phyloP scores from a whole-genome alignment of 1,140 invertebrate genomes.

The Bombus confusus region DNA sequence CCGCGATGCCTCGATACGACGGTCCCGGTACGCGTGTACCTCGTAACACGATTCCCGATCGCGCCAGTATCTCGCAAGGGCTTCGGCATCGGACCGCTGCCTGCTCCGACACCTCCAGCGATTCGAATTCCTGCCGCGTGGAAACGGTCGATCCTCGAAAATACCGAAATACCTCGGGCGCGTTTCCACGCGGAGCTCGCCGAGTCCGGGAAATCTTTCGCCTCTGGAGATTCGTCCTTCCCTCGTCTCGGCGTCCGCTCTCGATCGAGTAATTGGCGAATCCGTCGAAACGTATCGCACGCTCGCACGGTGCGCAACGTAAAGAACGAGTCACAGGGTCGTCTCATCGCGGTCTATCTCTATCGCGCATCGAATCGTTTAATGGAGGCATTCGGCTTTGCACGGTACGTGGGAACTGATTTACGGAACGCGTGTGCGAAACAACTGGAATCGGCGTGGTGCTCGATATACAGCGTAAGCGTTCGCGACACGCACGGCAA shows the following conservation, averaged over 20 bases:
- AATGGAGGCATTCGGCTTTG: constrained; percentile 63
- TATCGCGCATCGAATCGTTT: constrained; percentile 56
- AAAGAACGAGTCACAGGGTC: not conserved
- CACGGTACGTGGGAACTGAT: constrained; percentile 66
- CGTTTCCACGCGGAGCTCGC: too few relatives aligned
- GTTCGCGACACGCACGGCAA: not conserved
- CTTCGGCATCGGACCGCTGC: constrained; percentile 2
- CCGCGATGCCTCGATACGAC: constrained; percentile 73
- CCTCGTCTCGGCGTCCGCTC: rapidly evolving
- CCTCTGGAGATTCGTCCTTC: too few relatives aligned
- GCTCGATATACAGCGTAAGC: not conserved
- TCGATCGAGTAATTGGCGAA: not conserved
- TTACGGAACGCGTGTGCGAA: constrained; percentile 48
- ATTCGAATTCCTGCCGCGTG: not conserved
- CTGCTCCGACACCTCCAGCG: not conserved
- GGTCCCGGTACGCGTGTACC: constrained; percentile 70
- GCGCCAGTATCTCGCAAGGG: constrained; percentile 34
- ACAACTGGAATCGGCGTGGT: not conserved
- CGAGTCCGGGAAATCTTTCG: not conserved
- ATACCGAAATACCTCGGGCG: too few relatives aligned
- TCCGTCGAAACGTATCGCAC: not conserved
- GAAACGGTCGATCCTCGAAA: not conserved
- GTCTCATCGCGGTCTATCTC: constrained; percentile 65
- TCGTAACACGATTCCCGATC: constrained; percentile 65
- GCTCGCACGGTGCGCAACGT: too few relatives aligned